Conservation (phyloP, 2,888 invertebrate species). For the Eupeodes latifasciatus region DNA sequence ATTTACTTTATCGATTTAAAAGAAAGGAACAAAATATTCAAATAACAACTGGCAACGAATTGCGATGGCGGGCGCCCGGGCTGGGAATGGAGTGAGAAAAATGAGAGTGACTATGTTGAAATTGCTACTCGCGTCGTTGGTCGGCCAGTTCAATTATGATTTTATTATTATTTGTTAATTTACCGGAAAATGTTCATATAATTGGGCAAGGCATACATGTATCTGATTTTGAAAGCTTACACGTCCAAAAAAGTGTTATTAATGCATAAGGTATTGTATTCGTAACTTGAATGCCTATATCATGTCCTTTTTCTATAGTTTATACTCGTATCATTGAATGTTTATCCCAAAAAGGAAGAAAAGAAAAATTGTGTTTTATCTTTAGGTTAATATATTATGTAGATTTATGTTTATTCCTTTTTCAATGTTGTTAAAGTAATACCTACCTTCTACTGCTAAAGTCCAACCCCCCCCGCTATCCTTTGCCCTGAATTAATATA, state of each 20-base stretch:
- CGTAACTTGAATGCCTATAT: background rate
- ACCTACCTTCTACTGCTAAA: too few relatives aligned
- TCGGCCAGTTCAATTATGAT: background rate
- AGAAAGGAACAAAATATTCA: too few relatives aligned
- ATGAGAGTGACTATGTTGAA: background rate
- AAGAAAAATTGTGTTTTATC: background rate
- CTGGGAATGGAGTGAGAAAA: background rate
- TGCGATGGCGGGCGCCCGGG: background rate
- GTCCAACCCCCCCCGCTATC: too few relatives aligned
- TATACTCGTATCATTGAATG: background rate
- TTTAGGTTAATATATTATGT: background rate
- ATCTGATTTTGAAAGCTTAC: slow-evolving; percentile 5
- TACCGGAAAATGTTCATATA: background rate
- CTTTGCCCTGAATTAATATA: too few relatives aligned
- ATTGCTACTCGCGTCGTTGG: background rate
- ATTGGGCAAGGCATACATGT: background rate
- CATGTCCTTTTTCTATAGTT: background rate
- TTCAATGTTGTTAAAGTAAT: background rate
- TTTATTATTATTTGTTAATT: background rate
- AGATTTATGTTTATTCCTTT: background rate
- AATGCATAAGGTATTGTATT: background rate
- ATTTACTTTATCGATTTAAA: background rate
- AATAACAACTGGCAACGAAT: background rate
- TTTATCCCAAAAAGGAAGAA: background rate
- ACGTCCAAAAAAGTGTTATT: background rate